Evolutionary conservation across 2,888 invertebrate genomes (phyloP).

Genomic region (Campoplex capitator): DNA sequence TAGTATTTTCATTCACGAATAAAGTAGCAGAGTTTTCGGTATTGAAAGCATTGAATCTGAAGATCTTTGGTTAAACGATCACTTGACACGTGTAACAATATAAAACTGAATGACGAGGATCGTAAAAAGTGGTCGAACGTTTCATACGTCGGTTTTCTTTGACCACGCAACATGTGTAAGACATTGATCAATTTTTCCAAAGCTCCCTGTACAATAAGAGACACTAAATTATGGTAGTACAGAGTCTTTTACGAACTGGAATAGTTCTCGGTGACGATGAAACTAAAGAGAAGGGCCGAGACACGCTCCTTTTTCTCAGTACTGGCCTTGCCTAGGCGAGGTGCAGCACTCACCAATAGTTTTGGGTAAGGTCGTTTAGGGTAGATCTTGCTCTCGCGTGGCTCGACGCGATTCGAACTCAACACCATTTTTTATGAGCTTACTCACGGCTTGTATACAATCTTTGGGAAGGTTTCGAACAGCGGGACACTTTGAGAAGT

Average conservation of each 20-base stretch:
- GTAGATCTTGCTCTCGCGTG: slow-evolving; percentile 63
- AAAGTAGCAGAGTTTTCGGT: not conserved
- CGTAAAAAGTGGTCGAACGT: not conserved
- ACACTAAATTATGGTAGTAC: not conserved
- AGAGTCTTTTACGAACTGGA: slow-evolving; percentile 46
- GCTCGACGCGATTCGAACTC: slow-evolving; percentile 48
- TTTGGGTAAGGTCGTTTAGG: slow-evolving; percentile 58
- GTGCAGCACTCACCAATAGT: slow-evolving; percentile 41
- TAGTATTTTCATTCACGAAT: not conserved
- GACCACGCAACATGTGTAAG: slow-evolving; percentile 8
- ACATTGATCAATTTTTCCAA: slow-evolving; percentile 24
- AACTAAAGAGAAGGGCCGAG: not conserved
- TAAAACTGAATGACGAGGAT: not conserved
- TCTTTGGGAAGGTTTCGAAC: slow-evolving; percentile 59
- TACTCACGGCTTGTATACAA: slow-evolving; percentile 53
- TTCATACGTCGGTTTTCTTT: slow-evolving; percentile 42
- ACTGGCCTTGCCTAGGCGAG: slow-evolving; percentile 67
- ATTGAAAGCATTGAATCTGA: not conserved
- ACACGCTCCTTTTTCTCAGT: slow-evolving; percentile 8
- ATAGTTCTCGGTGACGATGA: slow-evolving; percentile 44
- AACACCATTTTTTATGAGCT: slow-evolving; percentile 68
- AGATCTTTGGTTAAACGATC: not conserved
- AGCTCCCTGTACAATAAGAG: not conserved
- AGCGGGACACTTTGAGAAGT: slow-evolving; percentile 58
- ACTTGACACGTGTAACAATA: slow-evolving; percentile 12